Conservation (phyloP, 1,140 invertebrate species). For the Ceratosolen solmsi region DNA sequence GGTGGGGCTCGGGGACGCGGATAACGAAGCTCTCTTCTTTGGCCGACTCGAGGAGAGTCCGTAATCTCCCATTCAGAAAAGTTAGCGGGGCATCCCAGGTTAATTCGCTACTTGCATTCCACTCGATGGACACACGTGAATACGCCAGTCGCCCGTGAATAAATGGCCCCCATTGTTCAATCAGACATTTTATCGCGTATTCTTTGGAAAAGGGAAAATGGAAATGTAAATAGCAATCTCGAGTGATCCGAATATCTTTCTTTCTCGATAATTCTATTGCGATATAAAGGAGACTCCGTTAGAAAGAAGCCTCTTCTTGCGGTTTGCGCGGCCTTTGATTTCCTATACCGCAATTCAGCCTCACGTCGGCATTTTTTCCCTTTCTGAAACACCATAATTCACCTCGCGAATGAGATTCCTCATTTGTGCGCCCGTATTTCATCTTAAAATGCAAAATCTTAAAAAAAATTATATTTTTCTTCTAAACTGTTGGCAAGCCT, state of each 20-base stretch:
- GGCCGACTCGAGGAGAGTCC: constrained; percentile 40
- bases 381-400: neutral
- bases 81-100: constrained; percentile 59
- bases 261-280: constrained; percentile 29
- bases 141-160: constrained; percentile 56
- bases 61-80: constrained; percentile 65
- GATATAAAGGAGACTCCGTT: constrained; percentile 1
- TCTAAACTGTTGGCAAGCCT: neutral
- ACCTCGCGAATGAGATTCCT: constrained; percentile 3
- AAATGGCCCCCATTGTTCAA: constrained; percentile 57
- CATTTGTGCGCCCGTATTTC: neutral
- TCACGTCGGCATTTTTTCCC: neutral
- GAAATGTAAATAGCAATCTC: constrained; percentile 17
- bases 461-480: neutral
- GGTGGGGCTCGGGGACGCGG: neutral
- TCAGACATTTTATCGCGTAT: constrained; percentile 46
- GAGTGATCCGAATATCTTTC: constrained; percentile 33
- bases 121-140: constrained; percentile 61
- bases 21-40: constrained; percentile 36
- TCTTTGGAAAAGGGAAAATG: constrained; percentile 18
- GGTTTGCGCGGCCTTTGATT: constrained; percentile 32
- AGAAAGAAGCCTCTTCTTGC: constrained; percentile 9
- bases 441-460: neutral
- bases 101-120: constrained; percentile 62
- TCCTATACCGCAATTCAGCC: constrained; percentile 18